Evolutionary conservation across 2,797 vertebrate genomes (phyloP), one percentile per base, ranked within the genome.

Genomic region (Protosalanx chinensis): DNA sequence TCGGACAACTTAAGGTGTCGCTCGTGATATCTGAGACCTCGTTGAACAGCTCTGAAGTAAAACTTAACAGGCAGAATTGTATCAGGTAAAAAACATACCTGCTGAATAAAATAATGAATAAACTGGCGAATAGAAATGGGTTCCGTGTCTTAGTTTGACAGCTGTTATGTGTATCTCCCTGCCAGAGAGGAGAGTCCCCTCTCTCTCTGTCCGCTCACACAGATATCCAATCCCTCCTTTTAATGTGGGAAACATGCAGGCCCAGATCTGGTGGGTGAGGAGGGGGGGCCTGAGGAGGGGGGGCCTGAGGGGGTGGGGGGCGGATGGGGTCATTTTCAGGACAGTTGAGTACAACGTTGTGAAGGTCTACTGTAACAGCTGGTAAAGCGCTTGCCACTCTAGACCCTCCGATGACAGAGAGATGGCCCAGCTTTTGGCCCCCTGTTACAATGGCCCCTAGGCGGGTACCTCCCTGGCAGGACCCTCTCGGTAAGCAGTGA

Each of bases 401-500:
- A 66, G 41, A 15, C 64, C 64, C 41, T 20, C 29, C 7, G 66
- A 56, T 68, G 66, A 57, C 23, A 57, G 66, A 68, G 29, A 20
- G 57, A 58, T 57, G n/a, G 51, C 30, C n/a, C 18, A 20, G 66
- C 51, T 18, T 35, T 68, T 33, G 66, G 66, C 51, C 46, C 46
- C 18, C 51, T 12, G 5, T 30, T 57, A 15, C 49, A 32, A 18
- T 27, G 4, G 49, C 30, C 33, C 49, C 3, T 33, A 57, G 30
- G 66, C 15, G 30, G 1, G 7, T 58, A 68, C 53, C 66, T 68
- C 51, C 29, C 16, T 56, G 29, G 30, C 23, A 56, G 0, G 68
- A 66, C 62, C 68, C 65, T 53, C 71, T 73, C 70, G 75, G 75
- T 56, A 64, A 58, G 75, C 64, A 74, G 62, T 59, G 60, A 82